Base-by-base conservation (phyloP, 2,113 vertebrate genomes). In the Meleagris gallopavo region DNA sequence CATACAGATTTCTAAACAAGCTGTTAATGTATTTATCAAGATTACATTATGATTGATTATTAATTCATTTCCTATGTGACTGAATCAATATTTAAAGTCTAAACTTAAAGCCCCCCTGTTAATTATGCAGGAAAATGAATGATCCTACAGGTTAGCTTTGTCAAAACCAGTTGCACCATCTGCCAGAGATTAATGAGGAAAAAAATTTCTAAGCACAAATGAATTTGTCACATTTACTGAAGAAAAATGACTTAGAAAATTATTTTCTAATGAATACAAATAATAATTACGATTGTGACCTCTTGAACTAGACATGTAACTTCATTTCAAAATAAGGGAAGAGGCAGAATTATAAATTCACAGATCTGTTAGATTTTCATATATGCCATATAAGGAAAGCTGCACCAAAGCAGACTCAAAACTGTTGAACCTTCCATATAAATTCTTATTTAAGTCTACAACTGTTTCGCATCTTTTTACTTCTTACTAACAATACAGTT, bases 71-170 rank as follows among this genome's bases (percentile, higher is more conserved):
- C 64, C 65, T 93, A 95, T 19, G 34, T 89, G 90, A 66, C 54
- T 84, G 46, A 93, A 83, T 95, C 81, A 92, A 92, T 95, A 95
- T 89, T 88, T 82, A 86, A 92, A 94, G 52, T 46, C 75, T 94
- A 92, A 92, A 83, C 57, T 77, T 85, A 80, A 92, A 72, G 36
- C 15, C 27, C 29, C 45, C 25, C 11, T 70, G 41, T 88, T 93
- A 90, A 95, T 96, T 82, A 20, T 62, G 80, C 79, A 93, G 77
- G 89, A 96, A 96, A 93, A 95, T 94, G 20, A 95, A 97, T 86
- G 74, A 86, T 70, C 83, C 82, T 79, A n/a, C 10, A 88, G 48
- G 85, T 67, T 93, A 88, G 52, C 88, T 86, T 89, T 95, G 88
- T 72, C 94, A 96, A 95, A 97, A 90, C 64, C 83, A 64, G 86